phyloP scores from a whole-genome alignment of 2,797 vertebrate genomes.

The Ambastaia sidthimunki region DNA sequence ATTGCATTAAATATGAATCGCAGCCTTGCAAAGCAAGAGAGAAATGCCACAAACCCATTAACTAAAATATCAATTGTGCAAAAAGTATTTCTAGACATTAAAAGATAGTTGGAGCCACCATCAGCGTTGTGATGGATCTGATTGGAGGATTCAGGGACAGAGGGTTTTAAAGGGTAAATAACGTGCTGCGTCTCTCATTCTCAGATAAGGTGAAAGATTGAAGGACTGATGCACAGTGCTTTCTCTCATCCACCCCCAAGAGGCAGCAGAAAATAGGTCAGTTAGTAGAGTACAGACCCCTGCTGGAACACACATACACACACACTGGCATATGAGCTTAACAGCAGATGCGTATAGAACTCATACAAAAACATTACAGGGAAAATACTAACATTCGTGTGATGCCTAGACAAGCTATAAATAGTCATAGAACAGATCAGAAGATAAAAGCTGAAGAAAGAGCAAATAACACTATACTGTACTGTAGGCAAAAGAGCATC shows the following conservation, averaged over 20 bases:
- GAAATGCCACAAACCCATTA: not conserved
- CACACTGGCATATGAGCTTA: conserved; percentile 3
- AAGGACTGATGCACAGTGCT: conserved; percentile 33
- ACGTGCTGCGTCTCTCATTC: conserved; percentile 5
- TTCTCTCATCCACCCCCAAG: conserved; percentile 50
- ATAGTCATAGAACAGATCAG: conserved; percentile 16
- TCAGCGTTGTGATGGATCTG: not conserved
- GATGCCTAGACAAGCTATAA: not conserved
- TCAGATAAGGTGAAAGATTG: conserved; percentile 48
- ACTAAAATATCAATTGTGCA: conserved; percentile 20
- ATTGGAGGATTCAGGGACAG: conserved; percentile 3
- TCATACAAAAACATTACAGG: not conserved
- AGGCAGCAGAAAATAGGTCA: conserved; percentile 75
- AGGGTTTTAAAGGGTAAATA: conserved; percentile 16
- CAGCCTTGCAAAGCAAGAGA: conserved; percentile 6
- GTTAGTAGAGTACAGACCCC: conserved; percentile 59
- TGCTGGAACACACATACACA: conserved; percentile 52
- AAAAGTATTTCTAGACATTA: conserved; percentile 1
- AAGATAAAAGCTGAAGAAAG: conserved; percentile 6
- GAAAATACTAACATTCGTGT: not conserved
- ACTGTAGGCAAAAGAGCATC: no score
- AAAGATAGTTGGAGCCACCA: conserved; percentile 1
- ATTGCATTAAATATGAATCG: conserved; percentile 57
- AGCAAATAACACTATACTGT: not conserved
- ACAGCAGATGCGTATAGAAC: not conserved